Percentiles rank a stretch among this genome's conserved stretches.
phyloP scores from a whole-genome alignment of 1,140 invertebrate species.

The Drosophila sechellia region DNA sequence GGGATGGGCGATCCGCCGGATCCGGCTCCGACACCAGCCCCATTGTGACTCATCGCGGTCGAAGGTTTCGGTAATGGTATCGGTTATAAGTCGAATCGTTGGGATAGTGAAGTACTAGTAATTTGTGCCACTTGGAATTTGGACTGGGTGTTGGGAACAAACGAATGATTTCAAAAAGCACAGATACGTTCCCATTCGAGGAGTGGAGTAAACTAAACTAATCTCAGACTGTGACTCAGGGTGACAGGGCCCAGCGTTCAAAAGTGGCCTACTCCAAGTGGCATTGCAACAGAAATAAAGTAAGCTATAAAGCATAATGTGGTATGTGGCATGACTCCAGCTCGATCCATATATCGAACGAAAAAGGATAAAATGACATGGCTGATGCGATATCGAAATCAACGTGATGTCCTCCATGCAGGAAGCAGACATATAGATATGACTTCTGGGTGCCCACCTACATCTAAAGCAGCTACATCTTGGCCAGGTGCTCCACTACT shows the following conservation, averaged over 20 bases:
- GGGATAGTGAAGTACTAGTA: conserved; percentile 6
- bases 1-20: conserved; percentile 24
- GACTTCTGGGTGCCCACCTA: too few species aligned
- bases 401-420: neutral
- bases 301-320: neutral
- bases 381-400: neutral
- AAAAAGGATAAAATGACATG: neutral
- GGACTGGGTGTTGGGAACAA: neutral
- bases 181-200: conserved; percentile 1
- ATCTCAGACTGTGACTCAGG: neutral
- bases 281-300: too few species aligned
- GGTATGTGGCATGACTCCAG: neutral
- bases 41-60: conserved; percentile 22
- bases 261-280: neutral
- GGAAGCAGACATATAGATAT: too few species aligned
- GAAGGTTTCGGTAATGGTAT: neutral
- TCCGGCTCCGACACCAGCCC: conserved; percentile 5
- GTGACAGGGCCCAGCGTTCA: conserved; percentile 1
- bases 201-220: neutral
- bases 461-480: too few species aligned
- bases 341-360: neutral
- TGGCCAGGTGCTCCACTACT: too few species aligned
- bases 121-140: conserved; percentile 59
- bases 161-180: conserved; percentile 2
- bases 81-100: neutral